Percentiles rank a stretch among this genome's conserved stretches.
Evolutionary conservation across 2,797 vertebrate species (phyloP).

Genomic region (Pterois miles): DNA sequence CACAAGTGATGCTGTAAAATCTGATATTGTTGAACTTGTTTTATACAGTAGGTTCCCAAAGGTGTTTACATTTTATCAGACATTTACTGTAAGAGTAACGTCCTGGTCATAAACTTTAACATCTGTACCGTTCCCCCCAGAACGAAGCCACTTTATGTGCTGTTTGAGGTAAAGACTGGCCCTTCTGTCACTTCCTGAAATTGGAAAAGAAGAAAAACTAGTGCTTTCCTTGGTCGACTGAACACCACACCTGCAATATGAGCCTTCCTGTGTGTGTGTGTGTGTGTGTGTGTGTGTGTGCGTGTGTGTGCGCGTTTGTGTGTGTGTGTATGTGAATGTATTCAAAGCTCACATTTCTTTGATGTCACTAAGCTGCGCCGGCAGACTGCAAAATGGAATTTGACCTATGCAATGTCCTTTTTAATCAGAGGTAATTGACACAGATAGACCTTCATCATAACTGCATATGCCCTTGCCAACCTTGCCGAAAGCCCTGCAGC

Average conservation of each 20-base stretch:
- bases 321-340: slow-evolving; percentile 9
- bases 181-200: slow-evolving; percentile 4
- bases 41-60: neutral
- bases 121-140: neutral
- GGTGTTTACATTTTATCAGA: slow-evolving; percentile 25
- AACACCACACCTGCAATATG: neutral
- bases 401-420: slow-evolving; percentile 64
- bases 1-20: neutral
- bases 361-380: slow-evolving; percentile 38
- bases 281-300: neutral
- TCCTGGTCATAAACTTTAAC: slow-evolving; percentile 16
- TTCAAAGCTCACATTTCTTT: slow-evolving; percentile 48
- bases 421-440: slow-evolving; percentile 71
- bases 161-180: neutral
- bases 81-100: neutral
- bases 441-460: slow-evolving; percentile 59
- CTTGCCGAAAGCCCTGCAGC: slow-evolving; percentile 16
- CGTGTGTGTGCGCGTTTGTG: neutral
- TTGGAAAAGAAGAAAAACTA: neutral
- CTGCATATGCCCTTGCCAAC: slow-evolving; percentile 49
- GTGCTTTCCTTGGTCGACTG: slow-evolving; percentile 1
- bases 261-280: neutral
- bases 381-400: slow-evolving; percentile 55
- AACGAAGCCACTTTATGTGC: slow-evolving; percentile 7
- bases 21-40: neutral